A percentile compares a stretch with the other conserved stretches of the same genome.
Conservation (phyloP, 2,797 vertebrate species). For the Premnoplex brunnescens region DNA sequence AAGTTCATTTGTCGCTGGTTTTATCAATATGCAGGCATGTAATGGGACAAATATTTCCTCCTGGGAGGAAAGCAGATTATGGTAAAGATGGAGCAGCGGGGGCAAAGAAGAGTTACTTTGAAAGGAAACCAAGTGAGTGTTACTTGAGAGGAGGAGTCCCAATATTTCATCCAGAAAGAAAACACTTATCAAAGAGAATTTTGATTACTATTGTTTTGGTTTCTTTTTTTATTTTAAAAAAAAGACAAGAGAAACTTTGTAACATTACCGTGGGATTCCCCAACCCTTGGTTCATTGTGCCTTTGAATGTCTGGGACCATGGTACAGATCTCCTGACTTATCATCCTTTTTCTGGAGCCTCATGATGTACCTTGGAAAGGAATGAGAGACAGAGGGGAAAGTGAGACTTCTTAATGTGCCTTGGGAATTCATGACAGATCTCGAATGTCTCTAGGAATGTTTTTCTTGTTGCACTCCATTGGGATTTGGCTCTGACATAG, state of each 20-base stretch:
- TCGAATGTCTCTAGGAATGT: conserved; percentile 33
- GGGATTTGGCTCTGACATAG: conserved; percentile 53
- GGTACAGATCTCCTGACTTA: not conserved
- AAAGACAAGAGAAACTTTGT: not conserved
- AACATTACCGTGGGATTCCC: not conserved
- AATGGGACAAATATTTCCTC: not conserved
- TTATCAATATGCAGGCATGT: not conserved
- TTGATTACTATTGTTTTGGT: not conserved
- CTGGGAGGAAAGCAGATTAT: not conserved
- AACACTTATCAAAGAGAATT: not conserved
- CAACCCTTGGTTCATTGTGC: not conserved
- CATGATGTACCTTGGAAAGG: not conserved
- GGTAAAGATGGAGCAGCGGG: not conserved
- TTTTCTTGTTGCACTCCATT: conserved; percentile 64
- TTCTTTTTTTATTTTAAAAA: fast-evolving
- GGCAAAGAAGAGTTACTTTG: not conserved
- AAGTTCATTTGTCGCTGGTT: not conserved
- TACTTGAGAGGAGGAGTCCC: not conserved
- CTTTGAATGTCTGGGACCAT: not conserved
- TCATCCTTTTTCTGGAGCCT: not conserved
- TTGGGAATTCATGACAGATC: not conserved
- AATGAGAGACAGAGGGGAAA: conserved; percentile 15
- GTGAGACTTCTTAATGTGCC: not conserved
- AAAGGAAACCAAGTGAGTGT: not conserved
- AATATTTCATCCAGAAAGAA: not conserved